These are phyloP conservation scores for Coenonympha arcania DNA, from an alignment of 2,888 invertebrate genomes.

Conservation along the genomic window DNA sequence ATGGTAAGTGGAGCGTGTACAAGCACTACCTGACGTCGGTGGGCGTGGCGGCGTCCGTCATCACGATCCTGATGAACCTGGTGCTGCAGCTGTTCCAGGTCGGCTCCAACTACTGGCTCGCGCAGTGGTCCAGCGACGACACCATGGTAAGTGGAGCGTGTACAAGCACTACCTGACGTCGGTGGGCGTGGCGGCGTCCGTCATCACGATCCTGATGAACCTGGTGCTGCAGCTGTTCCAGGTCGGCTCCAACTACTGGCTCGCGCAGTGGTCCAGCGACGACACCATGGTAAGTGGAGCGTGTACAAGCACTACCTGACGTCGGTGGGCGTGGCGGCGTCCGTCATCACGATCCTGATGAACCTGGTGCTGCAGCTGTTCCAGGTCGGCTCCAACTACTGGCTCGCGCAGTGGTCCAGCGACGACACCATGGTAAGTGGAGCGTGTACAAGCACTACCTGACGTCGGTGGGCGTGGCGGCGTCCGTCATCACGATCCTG, in stretches of 20 bases:
- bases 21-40: slow-evolving; percentile 90
- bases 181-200: slow-evolving; percentile 83
- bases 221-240: slow-evolving; percentile 87
- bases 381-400: slow-evolving; percentile 89
- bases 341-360: slow-evolving; percentile 82
- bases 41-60: slow-evolving; percentile 80
- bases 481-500: slow-evolving; percentile 81
- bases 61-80: slow-evolving; percentile 85
- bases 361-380: slow-evolving; percentile 88
- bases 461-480: slow-evolving; percentile 84
- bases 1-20: slow-evolving; percentile 82
- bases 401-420: slow-evolving; percentile 87
- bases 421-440: slow-evolving; percentile 75
- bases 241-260: slow-evolving; percentile 90
- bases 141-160: slow-evolving; percentile 77
- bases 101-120: slow-evolving; percentile 90
- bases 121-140: slow-evolving; percentile 84
- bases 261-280: slow-evolving; percentile 86
- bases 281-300: slow-evolving; percentile 69
- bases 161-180: slow-evolving; percentile 91
- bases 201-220: slow-evolving; percentile 84
- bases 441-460: slow-evolving; percentile 92
- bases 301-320: slow-evolving; percentile 92
- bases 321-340: slow-evolving; percentile 85
- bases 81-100: slow-evolving; percentile 88